A percentile compares a stretch with the other conserved stretches of the same genome.
Conservation (phyloP, 2,797 vertebrate species). For the Mareca penelope region DNA sequence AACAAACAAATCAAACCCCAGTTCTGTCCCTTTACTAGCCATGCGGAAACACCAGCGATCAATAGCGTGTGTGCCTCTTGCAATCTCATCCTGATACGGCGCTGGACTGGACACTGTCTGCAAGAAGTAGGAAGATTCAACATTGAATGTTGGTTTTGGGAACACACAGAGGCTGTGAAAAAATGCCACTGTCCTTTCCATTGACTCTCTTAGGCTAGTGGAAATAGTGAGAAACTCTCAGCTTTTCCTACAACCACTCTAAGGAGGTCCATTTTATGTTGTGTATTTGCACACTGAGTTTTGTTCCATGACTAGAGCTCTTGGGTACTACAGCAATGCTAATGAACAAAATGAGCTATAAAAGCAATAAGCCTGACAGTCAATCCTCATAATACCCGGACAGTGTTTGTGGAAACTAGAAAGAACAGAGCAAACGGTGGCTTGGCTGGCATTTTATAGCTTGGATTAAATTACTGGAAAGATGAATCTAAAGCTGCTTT, state of each 20-base stretch:
- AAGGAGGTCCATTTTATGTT: background rate
- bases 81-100: background rate
- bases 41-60: background rate
- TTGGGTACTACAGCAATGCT: conserved; percentile 19
- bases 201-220: background rate
- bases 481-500: background rate
- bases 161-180: background rate
- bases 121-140: background rate
- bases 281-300: background rate
- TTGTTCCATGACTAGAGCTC: conserved; percentile 3
- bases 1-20: fast-evolving
- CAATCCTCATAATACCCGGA: conserved; percentile 53
- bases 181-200: background rate
- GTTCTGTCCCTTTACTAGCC: background rate
- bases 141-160: background rate
- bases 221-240: background rate
- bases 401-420: background rate
- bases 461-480: conserved; percentile 23
- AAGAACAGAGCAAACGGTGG: conserved; percentile 25
- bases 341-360: conserved; percentile 42
- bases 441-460: background rate
- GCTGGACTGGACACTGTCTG: fast-evolving
- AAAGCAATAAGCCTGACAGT: conserved; percentile 46
- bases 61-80: fast-evolving
- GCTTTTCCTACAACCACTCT: background rate